Percentiles rank a stretch among this genome's conserved stretches.
Evolutionary conservation across 2,797 vertebrate genomes (phyloP).

Genomic region (Brotula barbata): DNA sequence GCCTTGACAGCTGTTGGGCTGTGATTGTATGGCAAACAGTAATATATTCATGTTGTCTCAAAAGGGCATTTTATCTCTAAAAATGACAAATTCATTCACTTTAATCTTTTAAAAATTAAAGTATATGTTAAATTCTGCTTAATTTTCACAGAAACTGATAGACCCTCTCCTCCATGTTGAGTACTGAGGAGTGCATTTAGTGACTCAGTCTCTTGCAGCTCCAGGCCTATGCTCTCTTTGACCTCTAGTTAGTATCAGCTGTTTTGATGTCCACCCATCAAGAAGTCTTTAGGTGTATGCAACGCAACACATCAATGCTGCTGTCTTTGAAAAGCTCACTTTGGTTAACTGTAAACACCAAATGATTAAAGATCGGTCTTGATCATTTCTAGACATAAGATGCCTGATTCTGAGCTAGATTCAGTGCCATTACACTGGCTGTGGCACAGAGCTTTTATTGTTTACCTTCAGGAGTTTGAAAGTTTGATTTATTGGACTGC

Average conservation of each 20-base stretch:
- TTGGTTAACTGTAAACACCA: constrained; percentile 28
- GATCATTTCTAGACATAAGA: constrained; percentile 41
- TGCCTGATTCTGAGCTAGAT: constrained; percentile 34
- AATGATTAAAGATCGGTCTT: constrained; percentile 30
- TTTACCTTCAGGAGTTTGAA: constrained; percentile 51
- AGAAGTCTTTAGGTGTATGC: constrained; percentile 46
- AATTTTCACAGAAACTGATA: constrained; percentile 40
- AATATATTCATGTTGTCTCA: constrained; percentile 40
- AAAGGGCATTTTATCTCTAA: constrained; percentile 45
- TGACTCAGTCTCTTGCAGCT: constrained; percentile 53
- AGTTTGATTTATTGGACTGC: constrained; percentile 41
- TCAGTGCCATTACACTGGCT: constrained; percentile 40
- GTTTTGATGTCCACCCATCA: constrained; percentile 55
- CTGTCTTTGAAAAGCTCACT: constrained; percentile 34
- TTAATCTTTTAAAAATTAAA: too few species aligned
- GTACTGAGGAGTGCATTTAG: constrained; percentile 49
- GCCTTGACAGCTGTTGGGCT: constrained; percentile 48
- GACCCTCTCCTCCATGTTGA: constrained; percentile 42
- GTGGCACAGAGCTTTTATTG: constrained; percentile 40
- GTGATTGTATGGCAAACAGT: constrained; percentile 26
- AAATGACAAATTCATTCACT: constrained; percentile 10
- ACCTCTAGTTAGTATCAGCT: constrained; percentile 35
- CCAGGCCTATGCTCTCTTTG: constrained; percentile 44
- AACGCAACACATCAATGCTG: constrained; percentile 49
- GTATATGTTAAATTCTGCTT: constrained; percentile 29